Evolutionary conservation across 1,140 invertebrate species (phyloP), one percentile per base, ranked within the genome.

Genomic region (Pogonomyrmex barbatus): DNA sequence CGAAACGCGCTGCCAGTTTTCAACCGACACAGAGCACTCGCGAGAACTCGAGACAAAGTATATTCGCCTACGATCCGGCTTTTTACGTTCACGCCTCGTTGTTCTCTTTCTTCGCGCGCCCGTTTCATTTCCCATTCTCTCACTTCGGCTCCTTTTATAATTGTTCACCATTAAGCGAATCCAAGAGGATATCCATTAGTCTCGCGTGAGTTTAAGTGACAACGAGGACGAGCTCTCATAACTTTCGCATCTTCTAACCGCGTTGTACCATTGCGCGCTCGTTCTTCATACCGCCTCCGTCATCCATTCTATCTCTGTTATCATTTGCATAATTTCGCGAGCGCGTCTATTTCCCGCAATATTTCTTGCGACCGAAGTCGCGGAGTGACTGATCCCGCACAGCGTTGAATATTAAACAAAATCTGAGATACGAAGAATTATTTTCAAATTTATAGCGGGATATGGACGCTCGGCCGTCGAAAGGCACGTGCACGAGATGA

Each of bases 131-230:
- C 10, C 65, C 36, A 60, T 89, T 89, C 79, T 77, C 76, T 87
- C 75, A 54, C 63, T 47, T 39, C 33, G n/a, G 65, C 78, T 87
- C 76, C 73, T 82, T 89, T 87, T 83, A 86, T 93, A 92, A 92
- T 92, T 91, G 88, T 89, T 88, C 68, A 36, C 82, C 91, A 90
- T 93, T 91, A 93, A 92, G 85, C 68, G 87, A 90, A 78, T 68
- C 67, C 83, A 77, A 75, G 56, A 58, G 47, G 63, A 39, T 87
- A 89, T 82, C 79, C 62, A 67, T 76, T 58, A 87, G 17, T 68
- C 45, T 47, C 36, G 56, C 56, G 12, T 39, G 68, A 58, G 42
- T 58, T 68, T 70, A 83, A 83, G 71, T 65, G 52, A 88, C 68
- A 45, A 76, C 76, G 50, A 62, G 78, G 71, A 85, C 79, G 60